Evolutionary conservation across 2,888 invertebrate species (phyloP).

Genomic region (Andrena haemorrhoa): DNA sequence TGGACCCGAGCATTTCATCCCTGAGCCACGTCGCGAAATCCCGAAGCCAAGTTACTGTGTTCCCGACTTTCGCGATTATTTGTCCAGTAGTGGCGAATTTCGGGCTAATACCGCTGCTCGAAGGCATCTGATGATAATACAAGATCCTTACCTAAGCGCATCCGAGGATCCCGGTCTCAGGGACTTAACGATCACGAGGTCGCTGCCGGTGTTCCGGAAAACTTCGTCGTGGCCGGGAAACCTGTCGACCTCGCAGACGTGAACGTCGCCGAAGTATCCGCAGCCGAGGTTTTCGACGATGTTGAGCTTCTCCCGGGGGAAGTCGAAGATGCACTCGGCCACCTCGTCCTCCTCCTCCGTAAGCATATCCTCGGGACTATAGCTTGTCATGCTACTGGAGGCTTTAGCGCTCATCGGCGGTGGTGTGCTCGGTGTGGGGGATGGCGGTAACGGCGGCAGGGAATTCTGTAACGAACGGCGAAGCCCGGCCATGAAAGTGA

Average conservation of each 20-base stretch:
- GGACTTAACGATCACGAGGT: slow-evolving; percentile 91
- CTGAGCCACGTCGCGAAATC: neutral
- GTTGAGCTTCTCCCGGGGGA: slow-evolving; percentile 90
- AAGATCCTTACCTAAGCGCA: slow-evolving; percentile 83
- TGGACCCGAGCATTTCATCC: neutral
- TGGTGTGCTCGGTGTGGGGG: slow-evolving; percentile 83
- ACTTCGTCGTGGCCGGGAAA: slow-evolving; percentile 82
- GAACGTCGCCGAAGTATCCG: slow-evolving; percentile 91
- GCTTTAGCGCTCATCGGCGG: slow-evolving; percentile 83
- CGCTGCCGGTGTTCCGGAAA: slow-evolving; percentile 79
- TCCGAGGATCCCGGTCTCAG: slow-evolving; percentile 88
- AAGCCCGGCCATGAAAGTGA: neutral
- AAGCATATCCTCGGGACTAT: slow-evolving; percentile 85
- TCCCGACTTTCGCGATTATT: slow-evolving; percentile 34
- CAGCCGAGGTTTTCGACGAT: slow-evolving; percentile 92
- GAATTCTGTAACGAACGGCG: slow-evolving; percentile 76
- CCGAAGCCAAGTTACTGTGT: neutral
- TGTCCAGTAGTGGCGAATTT: slow-evolving; percentile 5
- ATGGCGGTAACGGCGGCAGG: slow-evolving; percentile 84
- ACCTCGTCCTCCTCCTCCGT: slow-evolving; percentile 85
- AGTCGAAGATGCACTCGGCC: slow-evolving; percentile 85
- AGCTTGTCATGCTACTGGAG: slow-evolving; percentile 84
- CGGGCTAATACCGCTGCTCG: slow-evolving; percentile 6
- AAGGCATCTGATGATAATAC: slow-evolving; percentile 33
- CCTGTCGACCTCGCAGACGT: slow-evolving; percentile 88